Base-by-base conservation (phyloP, 1,140 invertebrate species). In the Caenorhabditis tropicalis region DNA sequence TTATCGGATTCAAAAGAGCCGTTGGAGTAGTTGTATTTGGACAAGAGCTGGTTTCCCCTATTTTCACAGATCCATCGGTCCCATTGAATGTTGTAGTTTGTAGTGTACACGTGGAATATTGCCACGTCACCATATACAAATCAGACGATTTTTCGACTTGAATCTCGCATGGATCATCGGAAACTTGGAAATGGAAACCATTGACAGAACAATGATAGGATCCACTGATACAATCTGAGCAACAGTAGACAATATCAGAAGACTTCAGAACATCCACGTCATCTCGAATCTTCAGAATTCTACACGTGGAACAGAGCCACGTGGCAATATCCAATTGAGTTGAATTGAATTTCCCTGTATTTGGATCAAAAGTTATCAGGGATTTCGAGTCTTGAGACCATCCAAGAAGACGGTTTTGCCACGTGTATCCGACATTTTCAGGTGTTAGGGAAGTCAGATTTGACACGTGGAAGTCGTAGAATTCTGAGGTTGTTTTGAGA, bases 11-110 rank as follows among this genome's bases (percentile, higher is more conserved):
- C n/a, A 10, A 4, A 9, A 70, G 60, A 15, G 16, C 15, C 5
- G 21, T n/a, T 7, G 60, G 31, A 15, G 60, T 36, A 6, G 36
- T 24, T 0, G 65, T 74, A 43, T 74, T 74, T 24, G 33, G 36
- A 24, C 36, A 74, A 7, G 0, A 36, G 0, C 9, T 1, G 4
- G 65, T 74, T 10, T 21, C 65, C 24, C 65, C 65, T 2, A 74
- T 43, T 12, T 43, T 0, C 33, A 74, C 5, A 2, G 9, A 19
- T 24, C 36, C 36, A 43, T 74, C 65, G 3, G 65, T 74, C 43
- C 65, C 65, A 74, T 74, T 74, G 2, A 43, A 27, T 3, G 24
- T 43, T 24, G 65, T 74, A 74, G 65, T 74, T 74, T 74, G 65
- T 74, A 74, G 65, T 43, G 65, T 74, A 24, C 65, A 74, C 10